Evolutionary conservation across 2,888 invertebrate species (phyloP).

Genomic region (Clostera curtula): DNA sequence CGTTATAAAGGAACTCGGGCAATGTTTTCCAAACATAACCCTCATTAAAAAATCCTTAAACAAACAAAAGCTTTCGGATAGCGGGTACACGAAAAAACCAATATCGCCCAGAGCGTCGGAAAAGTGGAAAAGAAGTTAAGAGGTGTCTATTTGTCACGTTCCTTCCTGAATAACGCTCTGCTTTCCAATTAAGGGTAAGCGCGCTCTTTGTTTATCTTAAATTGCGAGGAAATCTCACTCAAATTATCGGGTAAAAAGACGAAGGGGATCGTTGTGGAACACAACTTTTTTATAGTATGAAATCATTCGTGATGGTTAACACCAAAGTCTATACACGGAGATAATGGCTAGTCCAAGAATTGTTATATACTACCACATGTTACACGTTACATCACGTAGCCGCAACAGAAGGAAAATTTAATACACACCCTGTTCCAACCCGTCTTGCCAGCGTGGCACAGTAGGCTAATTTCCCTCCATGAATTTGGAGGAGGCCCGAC

Average conservation of each 20-base stretch:
- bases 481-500: no score
- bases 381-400: no score
- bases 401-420: no score
- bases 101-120: conserved; percentile 62
- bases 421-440: no score
- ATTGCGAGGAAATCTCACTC: conserved; percentile 76
- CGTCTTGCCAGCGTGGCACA: no score
- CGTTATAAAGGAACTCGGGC: conserved; percentile 22
- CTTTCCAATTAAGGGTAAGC: conserved; percentile 76
- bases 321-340: no score
- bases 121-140: conserved; percentile 74
- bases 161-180: conserved; percentile 71
- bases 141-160: conserved; percentile 76
- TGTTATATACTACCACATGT: no score
- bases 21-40: conserved; percentile 27
- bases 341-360: no score
- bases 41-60: conserved; percentile 63
- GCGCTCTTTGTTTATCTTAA: conserved; percentile 75
- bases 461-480: no score
- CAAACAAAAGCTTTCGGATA: conserved; percentile 61
- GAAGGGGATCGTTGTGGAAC: conserved; percentile 59
- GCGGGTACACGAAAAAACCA: conserved; percentile 63
- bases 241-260: conserved; percentile 72
- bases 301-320: no score
- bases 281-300: conserved; percentile 71